These are phyloP conservation scores for Argopecten irradians DNA, from an alignment of 1,140 invertebrate genomes.

Conservation along the genomic window DNA sequence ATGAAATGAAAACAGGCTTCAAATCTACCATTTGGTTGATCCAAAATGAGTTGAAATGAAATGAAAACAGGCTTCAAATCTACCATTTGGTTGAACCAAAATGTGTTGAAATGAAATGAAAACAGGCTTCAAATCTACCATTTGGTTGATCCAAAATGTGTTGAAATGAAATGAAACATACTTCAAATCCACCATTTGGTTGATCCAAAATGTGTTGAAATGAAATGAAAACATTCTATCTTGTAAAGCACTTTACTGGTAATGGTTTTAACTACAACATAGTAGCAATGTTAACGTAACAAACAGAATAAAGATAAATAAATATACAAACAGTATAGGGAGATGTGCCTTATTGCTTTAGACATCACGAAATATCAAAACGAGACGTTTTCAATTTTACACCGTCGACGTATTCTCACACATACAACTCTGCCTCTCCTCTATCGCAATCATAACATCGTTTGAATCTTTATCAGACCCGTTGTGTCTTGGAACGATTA, in stretches of 20 bases:
- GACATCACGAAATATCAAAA: neutral
- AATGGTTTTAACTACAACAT: neutral
- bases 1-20: too few species aligned
- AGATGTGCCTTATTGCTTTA: neutral
- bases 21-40: too few species aligned
- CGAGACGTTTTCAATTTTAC: neutral
- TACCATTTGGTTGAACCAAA: too few species aligned
- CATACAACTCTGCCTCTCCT: neutral
- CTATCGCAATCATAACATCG: neutral
- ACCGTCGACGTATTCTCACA: conserved; percentile 18
- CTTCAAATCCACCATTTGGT: too few species aligned
- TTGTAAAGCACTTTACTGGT: neutral
- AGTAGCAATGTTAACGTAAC: neutral
- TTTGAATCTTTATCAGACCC: neutral
- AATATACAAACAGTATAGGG: neutral
- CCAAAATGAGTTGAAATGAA: too few species aligned
- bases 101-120: too few species aligned
- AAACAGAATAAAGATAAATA: neutral
- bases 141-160: too few species aligned
- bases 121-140: too few species aligned
- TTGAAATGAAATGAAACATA: too few species aligned
- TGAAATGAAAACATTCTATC: neutral
- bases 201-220: too few species aligned
- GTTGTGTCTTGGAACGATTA: neutral
- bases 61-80: too few species aligned